Base-by-base conservation (phyloP, 2,888 invertebrate species). In the Coenonympha glycerion region DNA sequence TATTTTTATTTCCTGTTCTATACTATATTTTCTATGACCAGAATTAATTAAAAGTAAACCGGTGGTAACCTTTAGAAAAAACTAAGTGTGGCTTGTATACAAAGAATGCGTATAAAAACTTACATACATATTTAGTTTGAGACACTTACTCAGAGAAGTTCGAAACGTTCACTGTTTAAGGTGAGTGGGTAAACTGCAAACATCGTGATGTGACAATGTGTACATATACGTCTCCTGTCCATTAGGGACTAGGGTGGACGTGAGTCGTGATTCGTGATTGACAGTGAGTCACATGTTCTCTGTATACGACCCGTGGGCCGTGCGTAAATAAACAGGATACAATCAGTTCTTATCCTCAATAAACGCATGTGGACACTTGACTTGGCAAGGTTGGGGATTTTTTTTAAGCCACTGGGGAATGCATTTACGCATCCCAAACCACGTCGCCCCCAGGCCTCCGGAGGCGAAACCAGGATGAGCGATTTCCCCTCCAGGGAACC, bases 271-370 rank as follows among this genome's bases (percentile, higher is more conserved):
- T 67, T 30, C 30, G 30, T 62, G 63, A 69, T 67, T 68, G 64
- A 62, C 60, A 61, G 60, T 74, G 73, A 73, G 49, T 69, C 70
- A 71, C 59, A 61, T 57, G 60, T 56, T 53, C 28, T 47, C 56
- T 40, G 49, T 52, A 54, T 50, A 47, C 53, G 47, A 54, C 41
- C 30, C 19, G 47, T 53, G 54, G 41, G 51, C 30, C 19, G 47
- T 53, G 54, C 41, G 51, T 55, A 55, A 53, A 53, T 53, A 53
- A 55, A 56, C 55, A 55, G 55, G 55, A 55, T 55, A 53, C 49
- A 47, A 44, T 48, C 40, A 47, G 34, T 47, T 46, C 22, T 36
- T 22, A n/a, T 26, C 24, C 36, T 34, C 6, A 8, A 6, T 22
- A 6, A 22, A 21, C 5, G 6, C 26, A n/a, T n/a, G n/a, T n/a